These are phyloP conservation scores for Chaetophractus vellerosus DNA, from an alignment of 2,797 vertebrate genomes.

Conservation along the genomic window DNA sequence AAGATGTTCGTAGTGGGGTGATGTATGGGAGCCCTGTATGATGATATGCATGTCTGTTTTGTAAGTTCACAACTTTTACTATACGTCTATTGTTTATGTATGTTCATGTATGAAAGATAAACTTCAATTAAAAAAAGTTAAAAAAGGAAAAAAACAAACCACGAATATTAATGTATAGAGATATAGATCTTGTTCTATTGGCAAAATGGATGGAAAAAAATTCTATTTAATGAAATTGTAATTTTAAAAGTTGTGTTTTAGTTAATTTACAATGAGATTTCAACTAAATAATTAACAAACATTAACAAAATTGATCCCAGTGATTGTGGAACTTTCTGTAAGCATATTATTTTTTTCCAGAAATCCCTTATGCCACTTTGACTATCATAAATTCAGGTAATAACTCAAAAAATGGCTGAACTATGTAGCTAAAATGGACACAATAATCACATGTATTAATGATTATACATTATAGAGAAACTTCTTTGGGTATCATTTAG, in stretches of 20 bases:
- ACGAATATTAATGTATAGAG: no score
- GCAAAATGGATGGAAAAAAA: neutral
- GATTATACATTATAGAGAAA: neutral
- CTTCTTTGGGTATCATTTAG: neutral
- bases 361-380: neutral
- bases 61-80: no score
- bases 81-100: no score
- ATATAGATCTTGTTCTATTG: neutral
- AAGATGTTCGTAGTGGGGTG: no score
- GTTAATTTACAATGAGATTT: neutral
- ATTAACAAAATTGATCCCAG: neutral
- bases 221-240: neutral
- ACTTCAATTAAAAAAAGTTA: no score
- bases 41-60: no score
- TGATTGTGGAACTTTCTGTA: neutral
- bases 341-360: neutral
- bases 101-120: no score
- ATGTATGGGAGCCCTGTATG: no score
- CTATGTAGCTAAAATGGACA: neutral
- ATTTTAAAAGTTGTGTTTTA: slow-evolving; percentile 2
- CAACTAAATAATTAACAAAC: neutral
- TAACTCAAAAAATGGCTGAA: neutral
- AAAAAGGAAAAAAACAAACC: no score
- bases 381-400: neutral
- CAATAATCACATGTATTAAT: neutral